phyloP scores from a whole-genome alignment of 2,888 invertebrate genomes.

The Cantharis lateralis region DNA sequence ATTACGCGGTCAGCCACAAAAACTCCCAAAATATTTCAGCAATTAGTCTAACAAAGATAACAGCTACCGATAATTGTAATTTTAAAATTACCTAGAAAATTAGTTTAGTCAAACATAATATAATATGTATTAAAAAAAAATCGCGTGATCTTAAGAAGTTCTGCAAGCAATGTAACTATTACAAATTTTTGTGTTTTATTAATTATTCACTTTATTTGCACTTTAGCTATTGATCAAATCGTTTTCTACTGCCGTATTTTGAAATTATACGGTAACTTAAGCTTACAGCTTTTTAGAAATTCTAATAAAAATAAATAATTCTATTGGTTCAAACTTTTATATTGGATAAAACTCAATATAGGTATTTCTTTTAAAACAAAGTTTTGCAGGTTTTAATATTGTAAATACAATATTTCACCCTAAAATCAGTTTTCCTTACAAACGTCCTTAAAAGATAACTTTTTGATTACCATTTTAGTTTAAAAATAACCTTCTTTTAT shows the following conservation, averaged over 20 bases:
- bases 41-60: no score
- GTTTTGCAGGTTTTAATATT: neutral
- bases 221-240: neutral
- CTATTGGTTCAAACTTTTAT: neutral
- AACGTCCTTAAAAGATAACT: no score
- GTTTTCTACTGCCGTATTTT: neutral
- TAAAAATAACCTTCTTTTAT: no score
- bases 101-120: neutral
- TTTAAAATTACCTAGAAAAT: neutral
- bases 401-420: neutral
- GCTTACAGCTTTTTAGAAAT: neutral
- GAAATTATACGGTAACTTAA: neutral
- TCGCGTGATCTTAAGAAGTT: neutral
- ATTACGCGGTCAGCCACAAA: no score
- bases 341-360: neutral
- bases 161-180: neutral
- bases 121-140: neutral
- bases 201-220: neutral
- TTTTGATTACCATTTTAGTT: neutral
- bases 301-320: neutral
- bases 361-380: neutral
- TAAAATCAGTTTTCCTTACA: neutral
- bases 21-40: no score
- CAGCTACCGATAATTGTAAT: neutral
- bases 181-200: neutral